phyloP scores from a whole-genome alignment of 2,797 vertebrate genomes.

The Hylomyscus alleni region DNA sequence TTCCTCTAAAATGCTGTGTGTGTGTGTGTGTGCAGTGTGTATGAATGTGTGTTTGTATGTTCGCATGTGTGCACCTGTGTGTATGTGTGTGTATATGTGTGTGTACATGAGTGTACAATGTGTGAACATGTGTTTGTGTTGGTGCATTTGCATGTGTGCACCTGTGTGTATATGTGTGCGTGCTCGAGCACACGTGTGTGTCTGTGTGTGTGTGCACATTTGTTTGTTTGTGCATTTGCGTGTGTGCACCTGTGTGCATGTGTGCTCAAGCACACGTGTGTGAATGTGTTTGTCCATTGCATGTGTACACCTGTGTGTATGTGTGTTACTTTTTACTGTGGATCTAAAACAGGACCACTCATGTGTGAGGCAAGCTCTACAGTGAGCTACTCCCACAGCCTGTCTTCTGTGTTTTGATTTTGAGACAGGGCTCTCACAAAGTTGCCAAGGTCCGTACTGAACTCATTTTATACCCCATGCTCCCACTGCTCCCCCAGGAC shows the following conservation, averaged over 20 bases:
- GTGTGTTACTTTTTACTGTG: background rate
- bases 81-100: background rate
- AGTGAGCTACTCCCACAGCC: background rate
- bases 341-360: background rate
- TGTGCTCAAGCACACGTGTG: background rate
- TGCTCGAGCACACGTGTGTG: too few relatives aligned
- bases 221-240: background rate
- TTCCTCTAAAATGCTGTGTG: conserved; percentile 34
- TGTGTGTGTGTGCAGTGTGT: background rate
- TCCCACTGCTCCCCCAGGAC: background rate
- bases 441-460: background rate
- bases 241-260: background rate
- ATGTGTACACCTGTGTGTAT: background rate
- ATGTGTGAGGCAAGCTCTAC: too few relatives aligned
- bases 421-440: background rate
- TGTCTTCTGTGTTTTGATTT: background rate
- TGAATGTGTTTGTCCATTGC: background rate
- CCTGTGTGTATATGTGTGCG: background rate
- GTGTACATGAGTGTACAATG: too few relatives aligned
- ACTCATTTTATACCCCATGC: background rate
- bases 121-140: background rate
- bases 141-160: background rate
- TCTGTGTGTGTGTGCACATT: too few relatives aligned
- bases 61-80: too few relatives aligned
- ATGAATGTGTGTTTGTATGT: too few relatives aligned